Base-by-base conservation (phyloP, 2,797 vertebrate species). In the Aldrovandia affinis region DNA sequence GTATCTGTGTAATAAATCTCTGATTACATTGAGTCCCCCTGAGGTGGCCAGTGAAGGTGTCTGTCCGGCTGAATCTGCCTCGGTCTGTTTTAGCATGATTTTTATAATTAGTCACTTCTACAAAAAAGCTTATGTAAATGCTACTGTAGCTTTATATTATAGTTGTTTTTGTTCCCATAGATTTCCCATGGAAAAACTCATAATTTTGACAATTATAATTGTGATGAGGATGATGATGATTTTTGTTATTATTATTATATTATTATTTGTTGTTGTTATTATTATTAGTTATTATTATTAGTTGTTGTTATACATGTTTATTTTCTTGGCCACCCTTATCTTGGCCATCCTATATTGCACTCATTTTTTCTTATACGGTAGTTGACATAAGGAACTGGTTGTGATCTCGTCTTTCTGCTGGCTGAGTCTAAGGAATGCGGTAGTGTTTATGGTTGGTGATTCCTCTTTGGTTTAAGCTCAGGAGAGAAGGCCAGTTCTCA, bases 361-460 rank as follows among this genome's bases (percentile, higher is more conserved):
- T 70, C 18, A 70, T 36, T 14, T 70, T 36, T 70, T 33, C 2
- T 15, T 36, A 18, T 70, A 0, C 65, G 30, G 5, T 18, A 12
- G 0, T 36, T 0, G 12, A 50, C 15, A n/a, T 63, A 63, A 95
- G 85, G 87, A 55, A 14, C 83, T 77, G 81, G 84, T 70, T 61
- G n/a, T 78, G 59, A 59, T 87, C 84, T 84, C 85, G 80, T 81
- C 15, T 75, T 75, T 3, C 70, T 42, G 70, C 78, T 89, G 88
- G 89, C 86, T 85, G 70, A 22, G 0, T 20, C 36, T 65, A 82
- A 75, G 83, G 55, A 88, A 85, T n/a, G 52, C 63, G 87, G 86
- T 85, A 36, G 33, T 54, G 57, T 86, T 81, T 77, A 30, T 59
- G 61, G 39, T 39, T 42, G 70, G 42, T 12, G 20, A 44, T 20